Evolutionary conservation across 2,888 invertebrate genomes (phyloP).

Genomic region (Panzeria rudis): DNA sequence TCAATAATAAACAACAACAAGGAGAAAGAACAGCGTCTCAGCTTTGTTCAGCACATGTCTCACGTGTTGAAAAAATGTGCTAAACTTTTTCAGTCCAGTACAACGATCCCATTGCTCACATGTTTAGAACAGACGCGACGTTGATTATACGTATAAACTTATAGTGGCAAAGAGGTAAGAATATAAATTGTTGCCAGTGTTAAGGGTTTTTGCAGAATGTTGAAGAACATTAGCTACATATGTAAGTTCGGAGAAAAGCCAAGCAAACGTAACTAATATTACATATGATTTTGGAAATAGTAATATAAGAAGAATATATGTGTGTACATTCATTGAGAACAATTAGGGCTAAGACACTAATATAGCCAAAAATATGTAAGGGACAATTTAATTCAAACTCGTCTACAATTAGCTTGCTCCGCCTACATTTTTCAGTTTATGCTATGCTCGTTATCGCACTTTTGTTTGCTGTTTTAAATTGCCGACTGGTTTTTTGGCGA

Average conservation of each 20-base stretch:
- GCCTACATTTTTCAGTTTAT: too few species aligned
- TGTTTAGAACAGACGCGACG: constrained; percentile 75
- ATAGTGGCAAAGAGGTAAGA: not conserved
- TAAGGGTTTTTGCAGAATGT: constrained; percentile 13
- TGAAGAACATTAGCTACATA: constrained; percentile 15
- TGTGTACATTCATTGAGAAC: too few species aligned
- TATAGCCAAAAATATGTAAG: too few species aligned
- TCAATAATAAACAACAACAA: constrained; percentile 40
- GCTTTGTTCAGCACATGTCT: constrained; percentile 67
- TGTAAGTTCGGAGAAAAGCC: constrained; percentile 18
- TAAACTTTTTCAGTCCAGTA: constrained; percentile 75
- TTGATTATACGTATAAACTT: constrained; percentile 33
- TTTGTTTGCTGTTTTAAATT: too few species aligned
- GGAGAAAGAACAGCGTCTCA: constrained; percentile 46
- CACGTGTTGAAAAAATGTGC: constrained; percentile 78
- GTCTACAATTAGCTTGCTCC: too few species aligned
- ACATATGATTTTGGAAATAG: constrained; percentile 6
- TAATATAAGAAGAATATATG: not conserved
- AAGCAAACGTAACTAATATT: constrained; percentile 33
- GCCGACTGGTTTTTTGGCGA: too few species aligned
- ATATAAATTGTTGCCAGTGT: constrained; percentile 5
- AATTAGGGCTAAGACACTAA: not conserved
- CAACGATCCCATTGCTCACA: constrained; percentile 81
- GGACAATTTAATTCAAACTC: too few species aligned
- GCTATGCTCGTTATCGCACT: too few species aligned